Evolutionary conservation across 2,113 vertebrate genomes (phyloP).

Genomic region (Capreolus pygargus): DNA sequence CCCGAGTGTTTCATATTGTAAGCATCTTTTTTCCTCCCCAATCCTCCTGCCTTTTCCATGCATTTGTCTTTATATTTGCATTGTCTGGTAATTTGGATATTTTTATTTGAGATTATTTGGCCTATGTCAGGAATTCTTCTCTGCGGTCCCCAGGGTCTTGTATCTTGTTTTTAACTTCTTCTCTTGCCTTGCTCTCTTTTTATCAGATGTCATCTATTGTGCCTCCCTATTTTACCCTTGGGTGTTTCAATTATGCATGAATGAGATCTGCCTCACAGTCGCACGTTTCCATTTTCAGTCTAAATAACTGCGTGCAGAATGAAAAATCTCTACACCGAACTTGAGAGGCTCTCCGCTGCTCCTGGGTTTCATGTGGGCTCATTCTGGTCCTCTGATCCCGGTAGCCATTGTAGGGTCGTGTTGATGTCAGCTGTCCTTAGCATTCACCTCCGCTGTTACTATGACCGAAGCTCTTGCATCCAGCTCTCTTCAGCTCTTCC

Average conservation of each 20-base stretch:
- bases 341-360: slow-evolving; percentile 69
- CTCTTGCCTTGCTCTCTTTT: slow-evolving; percentile 77
- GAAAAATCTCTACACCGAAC: slow-evolving; percentile 77
- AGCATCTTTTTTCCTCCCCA: slow-evolving; percentile 22
- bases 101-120: slow-evolving; percentile 78
- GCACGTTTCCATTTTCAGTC: slow-evolving; percentile 76
- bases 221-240: slow-evolving; percentile 79
- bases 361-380: slow-evolving; percentile 24
- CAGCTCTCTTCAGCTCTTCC: neutral
- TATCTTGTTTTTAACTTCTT: slow-evolving; percentile 77
- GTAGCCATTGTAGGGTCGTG: neutral
- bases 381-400: neutral
- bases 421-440: neutral
- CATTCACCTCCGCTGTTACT: neutral
- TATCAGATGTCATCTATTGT: slow-evolving; percentile 82
- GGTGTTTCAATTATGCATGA: slow-evolving; percentile 85
- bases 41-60: slow-evolving; percentile 55
- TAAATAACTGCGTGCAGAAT: slow-evolving; percentile 76
- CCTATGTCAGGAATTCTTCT: slow-evolving; percentile 71
- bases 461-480: neutral
- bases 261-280: slow-evolving; percentile 75
- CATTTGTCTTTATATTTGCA: slow-evolving; percentile 72
- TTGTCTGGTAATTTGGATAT: slow-evolving; percentile 79
- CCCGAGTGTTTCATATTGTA: slow-evolving; percentile 43
- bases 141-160: slow-evolving; percentile 73